Evolutionary conservation across 2,113 vertebrate species (phyloP), one percentile per base, ranked within the genome.

Genomic region (Dicaeum eximium): DNA sequence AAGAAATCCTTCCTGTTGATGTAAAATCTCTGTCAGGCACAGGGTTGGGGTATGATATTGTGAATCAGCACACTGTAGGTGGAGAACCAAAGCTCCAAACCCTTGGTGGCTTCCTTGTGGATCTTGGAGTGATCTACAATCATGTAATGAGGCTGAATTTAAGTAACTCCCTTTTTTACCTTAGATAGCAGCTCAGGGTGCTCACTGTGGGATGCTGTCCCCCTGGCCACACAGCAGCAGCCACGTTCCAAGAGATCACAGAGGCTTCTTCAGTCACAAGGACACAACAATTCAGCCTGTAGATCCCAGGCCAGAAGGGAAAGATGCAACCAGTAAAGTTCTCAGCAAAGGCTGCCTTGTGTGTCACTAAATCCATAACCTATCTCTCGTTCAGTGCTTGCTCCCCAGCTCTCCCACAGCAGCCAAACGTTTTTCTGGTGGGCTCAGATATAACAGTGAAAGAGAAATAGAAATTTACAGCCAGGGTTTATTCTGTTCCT

Each of bases 1-100:
- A 35, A 83, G 64, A 91, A 72, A 3, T 19, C 35, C 65, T 85
- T 91, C 92, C 81, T 90, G 65, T 75, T 96, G 69, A 81, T 37
- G 53, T 37, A 78, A 81, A 91, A 60, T 81, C 64, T 94, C 74
- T 56, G 38, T 66, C 69, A 84, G 60, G 38, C 27, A 24, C 10
- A 35, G 40, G 70, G n/a, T 47, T 33, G 70, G 64, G 56, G 44
- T 27, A 35, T 24, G 64, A 50, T 42, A 33, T 12, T 50, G 25
- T 74, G 80, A 72, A 80, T 62, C 45, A 88, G 22, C 17, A 48
- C 50, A 80, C 72, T n/a, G 27, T 31, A 54, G 47, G n/a, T 31
- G 35, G 60, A 92, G 54, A 92, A 38, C 28, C 27, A 38, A 16
- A 1, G 0, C 61, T 60, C 58, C 62, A 88, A 90, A 45, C 45